Evolutionary conservation across 2,888 invertebrate species (phyloP).

Genomic region (Drosophila rubida): DNA sequence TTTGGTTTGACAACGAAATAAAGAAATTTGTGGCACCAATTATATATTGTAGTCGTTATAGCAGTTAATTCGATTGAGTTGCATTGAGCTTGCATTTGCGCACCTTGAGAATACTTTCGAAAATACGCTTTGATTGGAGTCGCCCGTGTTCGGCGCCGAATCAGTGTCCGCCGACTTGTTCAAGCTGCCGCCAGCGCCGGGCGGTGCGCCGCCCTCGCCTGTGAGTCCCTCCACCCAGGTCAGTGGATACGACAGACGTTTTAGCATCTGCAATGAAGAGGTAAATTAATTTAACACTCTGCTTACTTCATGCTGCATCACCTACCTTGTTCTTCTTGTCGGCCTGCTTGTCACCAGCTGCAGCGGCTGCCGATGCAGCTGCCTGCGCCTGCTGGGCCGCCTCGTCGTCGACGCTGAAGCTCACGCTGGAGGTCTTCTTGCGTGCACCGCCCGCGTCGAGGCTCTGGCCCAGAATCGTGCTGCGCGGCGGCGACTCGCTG

Average conservation of each 20-base stretch:
- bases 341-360: constrained; percentile 74
- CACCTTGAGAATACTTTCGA: constrained; percentile 97
- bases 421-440: constrained; percentile 90
- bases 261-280: constrained; percentile 90
- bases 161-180: constrained; percentile 83
- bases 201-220: constrained; percentile 88
- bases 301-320: too few species aligned
- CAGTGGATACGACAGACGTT: constrained; percentile 95
- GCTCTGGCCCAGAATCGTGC: constrained; percentile 76
- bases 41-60: constrained; percentile 40
- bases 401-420: constrained; percentile 89
- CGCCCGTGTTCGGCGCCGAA: constrained; percentile 85
- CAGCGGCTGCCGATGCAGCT: constrained; percentile 51
- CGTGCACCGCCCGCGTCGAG: constrained; percentile 86
- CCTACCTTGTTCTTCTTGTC: constrained; percentile 91
- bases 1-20: constrained; percentile 59
- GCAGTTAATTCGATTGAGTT: constrained; percentile 4
- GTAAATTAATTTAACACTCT: not conserved
- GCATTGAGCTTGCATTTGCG: constrained; percentile 55
- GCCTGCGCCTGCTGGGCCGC: constrained; percentile 65
- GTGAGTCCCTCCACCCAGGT: constrained; percentile 96
- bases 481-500: constrained; percentile 86
- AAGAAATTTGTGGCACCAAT: constrained; percentile 68
- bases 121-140: constrained; percentile 90
- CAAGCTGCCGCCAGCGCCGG: constrained; percentile 84